Base-by-base conservation (phyloP, 1,140 invertebrate species). In the Heliconius congener region DNA sequence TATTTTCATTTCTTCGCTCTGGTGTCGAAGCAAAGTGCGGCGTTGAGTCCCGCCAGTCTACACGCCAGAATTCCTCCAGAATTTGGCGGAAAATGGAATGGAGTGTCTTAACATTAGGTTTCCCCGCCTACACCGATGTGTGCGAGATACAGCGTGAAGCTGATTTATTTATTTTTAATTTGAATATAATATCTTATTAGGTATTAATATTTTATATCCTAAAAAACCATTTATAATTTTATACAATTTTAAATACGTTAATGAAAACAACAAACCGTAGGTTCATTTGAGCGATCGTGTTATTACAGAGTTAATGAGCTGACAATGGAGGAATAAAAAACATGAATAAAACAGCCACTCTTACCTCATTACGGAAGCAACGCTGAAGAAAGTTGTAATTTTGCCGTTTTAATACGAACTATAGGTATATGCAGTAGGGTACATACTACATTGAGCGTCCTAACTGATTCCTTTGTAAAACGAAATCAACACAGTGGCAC, bases 291-390 rank as follows among this genome's bases (percentile, higher is more conserved):
- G 34, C 39, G 73, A 77, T 46, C 18, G n/a, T 50, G 71, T 70
- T 72, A 71, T 78, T 78, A 73, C 57, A 55, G 52, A 78, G 71
- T 73, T 78, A 78, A 72, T 71, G 77, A 78, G 55, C 77, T 73
- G 72, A 52, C 77, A 78, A 77, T 72, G 42, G 34, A 72, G 52
- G 46, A 34, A 73, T 73, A 78, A 78, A 71, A 73, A 66, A 78
- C 77, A 60, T 66, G 77, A 78, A 78, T 78, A 73, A 52, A 73
- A 73, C 39, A 73, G 70, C 34, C 50, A 73, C 66, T 73, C 77
- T 78, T 78, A 78, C 77, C 77, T 78, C 72, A 73, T 78, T 78
- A 66, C 77, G 77, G 72, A 74, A 78, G 60, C 77, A 50, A 55
- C 42, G 71, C 52, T 52, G 55, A 74, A 74, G 77, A 78, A 78